Percentiles rank a stretch among this genome's conserved stretches.
Conservation (phyloP, 2,888 invertebrate genomes). For the Chrysolina americana region DNA sequence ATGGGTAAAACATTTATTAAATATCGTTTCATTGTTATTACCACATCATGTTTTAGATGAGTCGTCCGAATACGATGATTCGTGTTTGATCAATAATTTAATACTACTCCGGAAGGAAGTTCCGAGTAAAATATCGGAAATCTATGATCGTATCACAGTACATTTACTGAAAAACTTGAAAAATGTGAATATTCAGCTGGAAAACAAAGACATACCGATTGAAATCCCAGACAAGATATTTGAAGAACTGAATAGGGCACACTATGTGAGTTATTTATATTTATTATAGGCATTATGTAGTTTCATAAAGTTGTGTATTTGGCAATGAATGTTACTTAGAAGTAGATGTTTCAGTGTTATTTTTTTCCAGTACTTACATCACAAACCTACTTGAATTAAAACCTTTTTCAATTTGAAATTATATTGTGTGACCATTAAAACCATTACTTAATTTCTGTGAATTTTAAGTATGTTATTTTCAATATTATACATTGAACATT, state of each 20-base stretch:
- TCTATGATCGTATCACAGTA: conserved; percentile 5
- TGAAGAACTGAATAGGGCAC: conserved; percentile 22
- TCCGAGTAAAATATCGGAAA: conserved; percentile 21
- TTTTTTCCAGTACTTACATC: too few species aligned
- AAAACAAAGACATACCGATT: conserved; percentile 4
- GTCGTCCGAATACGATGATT: not conserved
- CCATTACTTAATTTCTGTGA: too few species aligned
- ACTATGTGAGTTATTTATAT: conserved; percentile 13
- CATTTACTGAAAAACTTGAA: conserved; percentile 3
- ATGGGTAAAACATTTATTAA: not conserved
- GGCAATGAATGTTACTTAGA: too few species aligned
- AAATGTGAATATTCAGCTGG: conserved; percentile 21
- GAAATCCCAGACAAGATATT: conserved; percentile 27
- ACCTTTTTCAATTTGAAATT: too few species aligned
- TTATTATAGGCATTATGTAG: not conserved
- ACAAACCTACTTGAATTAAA: too few species aligned
- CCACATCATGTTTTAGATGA: not conserved
- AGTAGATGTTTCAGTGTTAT: too few species aligned
- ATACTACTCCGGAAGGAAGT: conserved; percentile 27
- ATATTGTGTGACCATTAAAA: too few species aligned
- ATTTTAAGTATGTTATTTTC: too few species aligned
- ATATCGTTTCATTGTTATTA: not conserved
- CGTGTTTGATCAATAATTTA: not conserved
- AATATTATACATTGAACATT: too few species aligned
- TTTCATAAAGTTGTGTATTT: not conserved